Evolutionary conservation across 1,140 invertebrate genomes (phyloP).

Genomic region (Lithobius niger): DNA sequence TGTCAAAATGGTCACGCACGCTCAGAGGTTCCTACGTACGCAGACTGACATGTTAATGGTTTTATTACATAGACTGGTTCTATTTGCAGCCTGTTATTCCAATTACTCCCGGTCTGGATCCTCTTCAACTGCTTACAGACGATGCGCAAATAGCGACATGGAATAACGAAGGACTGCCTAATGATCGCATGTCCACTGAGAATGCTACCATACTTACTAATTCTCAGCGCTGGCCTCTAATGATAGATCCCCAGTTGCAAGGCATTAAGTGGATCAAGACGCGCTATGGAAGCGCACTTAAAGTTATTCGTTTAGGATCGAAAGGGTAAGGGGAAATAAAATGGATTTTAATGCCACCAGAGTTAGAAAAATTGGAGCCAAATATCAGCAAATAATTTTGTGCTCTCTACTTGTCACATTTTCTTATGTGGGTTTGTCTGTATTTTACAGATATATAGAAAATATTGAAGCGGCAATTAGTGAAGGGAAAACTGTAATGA

Average conservation of each 20-base stretch:
- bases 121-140: slow-evolving; percentile 72
- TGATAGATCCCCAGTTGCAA: slow-evolving; percentile 88
- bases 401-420: no score
- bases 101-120: slow-evolving; percentile 75
- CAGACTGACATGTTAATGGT: neutral
- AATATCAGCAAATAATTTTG: no score
- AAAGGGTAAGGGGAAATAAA: slow-evolving; percentile 45
- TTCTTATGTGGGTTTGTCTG: neutral
- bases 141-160: slow-evolving; percentile 86
- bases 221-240: slow-evolving; percentile 91
- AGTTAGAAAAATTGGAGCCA: neutral
- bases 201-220: slow-evolving; percentile 90
- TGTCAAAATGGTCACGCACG: no score
- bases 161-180: slow-evolving; percentile 91
- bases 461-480: slow-evolving; percentile 74
- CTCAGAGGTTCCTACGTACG: no score
- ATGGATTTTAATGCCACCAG: no score
- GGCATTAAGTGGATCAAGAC: slow-evolving; percentile 96
- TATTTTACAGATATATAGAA: slow-evolving; percentile 50
- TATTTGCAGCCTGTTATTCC: slow-evolving; percentile 53
- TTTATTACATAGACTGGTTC: neutral
- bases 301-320: slow-evolving; percentile 73
- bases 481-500: slow-evolving; percentile 62
- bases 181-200: slow-evolving; percentile 91
- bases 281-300: slow-evolving; percentile 66